These are phyloP conservation scores for Philopotamus ludificatus DNA, from an alignment of 1,140 invertebrate species.

Conservation along the genomic window DNA sequence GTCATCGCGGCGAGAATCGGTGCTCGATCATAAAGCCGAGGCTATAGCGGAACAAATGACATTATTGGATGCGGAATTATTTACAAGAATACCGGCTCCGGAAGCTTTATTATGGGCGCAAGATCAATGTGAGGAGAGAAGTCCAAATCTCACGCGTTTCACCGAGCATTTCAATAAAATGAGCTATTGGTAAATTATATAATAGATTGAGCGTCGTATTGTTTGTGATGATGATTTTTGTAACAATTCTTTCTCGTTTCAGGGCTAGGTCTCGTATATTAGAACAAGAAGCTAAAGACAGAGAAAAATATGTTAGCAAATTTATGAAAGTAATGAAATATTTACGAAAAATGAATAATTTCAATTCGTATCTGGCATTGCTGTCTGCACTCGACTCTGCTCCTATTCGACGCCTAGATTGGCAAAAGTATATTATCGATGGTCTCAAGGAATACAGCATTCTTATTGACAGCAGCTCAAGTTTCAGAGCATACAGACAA, in stretches of 20 bases:
- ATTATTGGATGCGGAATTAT: constrained; percentile 90
- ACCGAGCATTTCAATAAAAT: constrained; percentile 99
- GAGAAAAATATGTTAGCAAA: constrained; percentile 95
- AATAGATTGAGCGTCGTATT: neutral
- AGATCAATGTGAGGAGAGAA: constrained; percentile 95
- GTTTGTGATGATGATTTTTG: neutral
- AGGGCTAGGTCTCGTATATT: constrained; percentile 69
- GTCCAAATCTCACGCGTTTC: constrained; percentile 94
- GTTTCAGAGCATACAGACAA: constrained; percentile 92
- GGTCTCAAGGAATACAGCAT: constrained; percentile 91
- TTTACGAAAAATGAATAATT: constrained; percentile 95
- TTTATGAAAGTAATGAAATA: constrained; percentile 99
- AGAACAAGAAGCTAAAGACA: constrained; percentile 78
- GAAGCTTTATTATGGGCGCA: constrained; percentile 96
- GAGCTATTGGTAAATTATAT: constrained; percentile 82
- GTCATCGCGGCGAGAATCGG: constrained; percentile 64
- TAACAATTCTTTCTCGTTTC: constrained; percentile 39
- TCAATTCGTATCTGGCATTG: constrained; percentile 96
- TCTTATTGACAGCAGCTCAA: constrained; percentile 93
- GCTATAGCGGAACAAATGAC: constrained; percentile 96
- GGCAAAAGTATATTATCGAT: constrained; percentile 91
- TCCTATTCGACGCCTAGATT: constrained; percentile 90
- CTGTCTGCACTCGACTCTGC: constrained; percentile 96
- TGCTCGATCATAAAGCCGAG: constrained; percentile 90
- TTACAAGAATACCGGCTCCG: constrained; percentile 95